Evolutionary conservation across 2,797 vertebrate species (phyloP).

Genomic region (Pelodytes ibericus): DNA sequence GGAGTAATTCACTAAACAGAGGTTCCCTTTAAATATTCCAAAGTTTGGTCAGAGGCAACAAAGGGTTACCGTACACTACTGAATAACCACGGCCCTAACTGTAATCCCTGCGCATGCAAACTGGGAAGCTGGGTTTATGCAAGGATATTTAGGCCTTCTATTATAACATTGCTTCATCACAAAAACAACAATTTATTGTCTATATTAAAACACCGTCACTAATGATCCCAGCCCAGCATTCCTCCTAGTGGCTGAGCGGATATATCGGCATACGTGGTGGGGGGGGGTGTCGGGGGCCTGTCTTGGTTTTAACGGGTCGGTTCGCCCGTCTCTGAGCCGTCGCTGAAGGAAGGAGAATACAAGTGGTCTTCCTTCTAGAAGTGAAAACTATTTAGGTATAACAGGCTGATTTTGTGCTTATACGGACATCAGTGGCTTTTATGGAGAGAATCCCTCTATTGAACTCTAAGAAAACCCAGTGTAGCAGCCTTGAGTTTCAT

Average conservation of each 20-base stretch:
- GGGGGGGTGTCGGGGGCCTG: background rate
- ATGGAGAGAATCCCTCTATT: constrained; percentile 7
- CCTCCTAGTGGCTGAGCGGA: background rate
- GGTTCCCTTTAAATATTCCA: background rate
- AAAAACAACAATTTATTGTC: constrained; percentile 41
- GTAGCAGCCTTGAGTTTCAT: constrained; percentile 46
- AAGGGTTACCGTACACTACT: constrained; percentile 54
- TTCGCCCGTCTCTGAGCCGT: background rate
- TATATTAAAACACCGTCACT: constrained; percentile 34
- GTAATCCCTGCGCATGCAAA: constrained; percentile 34
- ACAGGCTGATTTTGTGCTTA: constrained; percentile 47
- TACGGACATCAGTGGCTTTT: constrained; percentile 33
- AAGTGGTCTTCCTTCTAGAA: background rate
- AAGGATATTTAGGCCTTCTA: constrained; percentile 38
- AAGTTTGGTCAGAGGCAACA: background rate
- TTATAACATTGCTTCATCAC: constrained; percentile 43
- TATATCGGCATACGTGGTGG: background rate
- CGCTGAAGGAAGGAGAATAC: background rate
- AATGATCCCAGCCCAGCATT: background rate
- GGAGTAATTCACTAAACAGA: background rate
- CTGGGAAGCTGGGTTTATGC: constrained; percentile 21
- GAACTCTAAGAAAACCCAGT: constrained; percentile 36
- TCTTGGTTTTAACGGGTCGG: background rate
- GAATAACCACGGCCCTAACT: constrained; percentile 33
- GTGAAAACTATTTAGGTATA: background rate